phyloP scores from a whole-genome alignment of 2,113 vertebrate species.

The Anser cygnoides region DNA sequence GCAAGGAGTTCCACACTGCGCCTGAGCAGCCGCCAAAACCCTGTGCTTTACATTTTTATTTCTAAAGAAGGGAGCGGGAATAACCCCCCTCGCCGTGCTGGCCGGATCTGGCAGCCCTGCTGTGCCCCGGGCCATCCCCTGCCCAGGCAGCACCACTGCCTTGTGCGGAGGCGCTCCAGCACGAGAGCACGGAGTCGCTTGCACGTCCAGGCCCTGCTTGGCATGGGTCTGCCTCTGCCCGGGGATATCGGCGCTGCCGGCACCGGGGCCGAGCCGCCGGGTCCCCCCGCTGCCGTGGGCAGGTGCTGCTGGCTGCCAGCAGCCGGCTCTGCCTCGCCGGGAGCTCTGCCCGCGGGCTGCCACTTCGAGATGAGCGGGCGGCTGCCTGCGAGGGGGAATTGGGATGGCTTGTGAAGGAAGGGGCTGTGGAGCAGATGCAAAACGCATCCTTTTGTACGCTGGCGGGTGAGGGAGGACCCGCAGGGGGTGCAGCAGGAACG shows the following conservation, averaged over 20 bases:
- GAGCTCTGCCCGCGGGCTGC: background rate
- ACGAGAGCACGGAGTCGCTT: fast-evolving
- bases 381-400: background rate
- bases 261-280: background rate
- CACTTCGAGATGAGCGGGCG: background rate
- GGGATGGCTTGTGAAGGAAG: background rate
- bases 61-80: background rate
- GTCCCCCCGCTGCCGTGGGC: fast-evolving
- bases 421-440: background rate
- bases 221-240: fast-evolving
- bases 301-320: background rate
- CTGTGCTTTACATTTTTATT: background rate
- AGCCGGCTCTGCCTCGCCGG: fast-evolving
- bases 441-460: background rate
- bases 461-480: background rate
- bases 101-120: background rate
- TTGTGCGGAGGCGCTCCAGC: background rate
- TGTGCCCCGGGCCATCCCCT: background rate
- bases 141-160: background rate
- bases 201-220: fast-evolving
- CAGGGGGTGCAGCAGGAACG: background rate
- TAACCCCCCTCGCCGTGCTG: background rate
- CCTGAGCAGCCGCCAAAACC: background rate
- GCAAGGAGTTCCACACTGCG: background rate
- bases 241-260: background rate